Base-by-base conservation (phyloP, 2,113 vertebrate genomes). In the Corydoras maculifer region DNA sequence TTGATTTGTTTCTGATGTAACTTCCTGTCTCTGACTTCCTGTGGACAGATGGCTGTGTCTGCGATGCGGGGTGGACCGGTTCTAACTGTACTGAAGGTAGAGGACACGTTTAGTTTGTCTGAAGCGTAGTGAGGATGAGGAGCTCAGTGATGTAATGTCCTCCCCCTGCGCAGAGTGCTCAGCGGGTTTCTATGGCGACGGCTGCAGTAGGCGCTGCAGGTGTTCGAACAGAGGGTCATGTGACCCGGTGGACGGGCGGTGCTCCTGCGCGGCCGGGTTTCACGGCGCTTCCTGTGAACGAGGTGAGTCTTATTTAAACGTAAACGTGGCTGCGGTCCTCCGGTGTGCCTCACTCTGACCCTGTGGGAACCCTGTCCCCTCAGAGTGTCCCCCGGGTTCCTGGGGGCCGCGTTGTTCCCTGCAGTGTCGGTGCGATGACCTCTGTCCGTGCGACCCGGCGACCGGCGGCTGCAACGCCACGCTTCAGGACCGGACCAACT, bases 61-160 rank as follows among this genome's bases (percentile, higher is more conserved):
- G 96, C 58, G 89, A 94, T 0, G 79, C 93, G 0, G 96, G 96
- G 58, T 98, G 94, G 94, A 91, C n/a, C 0, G 93, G 93, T 72
- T 54, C 73, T 32, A 91, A 91, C 86, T 99, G 96, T 83, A 91
- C 86, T 5, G 80, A 91, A 89, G 93, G 96, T 98, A 87, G 86
- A 2, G 18, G 18, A 25, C 18, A 25, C 18, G 18, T 25, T 25
- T 2, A 25, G 18, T 25, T 25, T 25, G 18, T 25, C 2, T 25
- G 18, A 25, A 25, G 18, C 18, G 18, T 25, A 61, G 30, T 35
- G 31, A 63, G 25, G 58, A 4, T 25, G 18, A 25, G 18, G 18
- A 25, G 18, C 18, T 25, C 18, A 25, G 18, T 25, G 18, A 25
- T 25, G 18, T 25, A 25, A 25, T 25, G 18, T 25, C 18, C 18